Base-by-base conservation (phyloP, 2,888 invertebrate species). In the Crocallis elinguaria region DNA sequence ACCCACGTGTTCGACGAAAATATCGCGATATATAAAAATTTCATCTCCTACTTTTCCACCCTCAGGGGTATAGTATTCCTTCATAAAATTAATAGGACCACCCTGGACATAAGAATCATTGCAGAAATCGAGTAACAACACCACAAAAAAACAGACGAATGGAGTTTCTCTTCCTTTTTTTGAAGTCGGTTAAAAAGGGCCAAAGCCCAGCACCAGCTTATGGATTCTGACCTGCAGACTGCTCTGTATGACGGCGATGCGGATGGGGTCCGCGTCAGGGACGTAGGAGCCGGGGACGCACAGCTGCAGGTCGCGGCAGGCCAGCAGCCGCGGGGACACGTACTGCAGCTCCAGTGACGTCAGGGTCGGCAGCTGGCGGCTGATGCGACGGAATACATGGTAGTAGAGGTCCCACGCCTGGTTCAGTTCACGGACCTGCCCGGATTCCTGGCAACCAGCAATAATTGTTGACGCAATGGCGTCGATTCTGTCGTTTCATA, bases 351-450 rank as follows among this genome's bases (percentile, higher is more conserved):
- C 98, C 33, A 98, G 89, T 1, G 96, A 96, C 3, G 98, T 98
- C 30, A 98, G 87, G 79, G 97, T 97, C 2, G 98, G 98, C 64
- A 99, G 90, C 83, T 99, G 99, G 13, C 98, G 94, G 13, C 98
- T 97, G 79, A 99, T 99, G 67, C 98, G 94, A 19, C 99, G 94
- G 89, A 99, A 99, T 44, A 99, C 99, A 81, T 98, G 98, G 88
- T 99, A 99, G 88, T 99, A 99, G 27, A 99, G 93, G 81, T 99
- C 99, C 99, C 99, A 99, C 2, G 99, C 99, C 79, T 98, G 98
- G 80, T 98, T 98, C 62, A 99, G 86, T 75, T 99, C 99, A 64
- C 98, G 95, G 3, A 96, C 95, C 67, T 96, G 95, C 0, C 96
- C 95, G 0, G 98, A 96, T 16, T 95, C 93, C 93, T 95, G 53